Conservation (phyloP, 2,797 vertebrate species). For the Chrysolophus pictus region DNA sequence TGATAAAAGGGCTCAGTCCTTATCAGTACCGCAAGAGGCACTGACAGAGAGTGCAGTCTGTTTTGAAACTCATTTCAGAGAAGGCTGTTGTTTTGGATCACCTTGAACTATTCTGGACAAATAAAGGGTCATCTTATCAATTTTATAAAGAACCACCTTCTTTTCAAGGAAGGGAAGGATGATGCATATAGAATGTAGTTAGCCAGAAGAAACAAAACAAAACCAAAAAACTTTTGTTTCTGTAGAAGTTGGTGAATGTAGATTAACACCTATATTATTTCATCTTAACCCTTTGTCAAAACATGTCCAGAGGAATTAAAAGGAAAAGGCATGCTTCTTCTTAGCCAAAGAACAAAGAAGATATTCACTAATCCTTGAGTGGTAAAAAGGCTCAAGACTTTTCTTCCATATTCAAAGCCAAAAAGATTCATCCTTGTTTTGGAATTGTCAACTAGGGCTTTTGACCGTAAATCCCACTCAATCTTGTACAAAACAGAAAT, state of each 20-base stretch:
- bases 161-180: neutral
- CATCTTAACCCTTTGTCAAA: neutral
- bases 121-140: neutral
- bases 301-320: neutral
- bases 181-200: fast-evolving
- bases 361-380: neutral
- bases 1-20: neutral
- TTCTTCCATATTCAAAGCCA: neutral
- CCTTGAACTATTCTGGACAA: neutral
- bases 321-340: neutral
- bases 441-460: neutral
- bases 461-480: neutral
- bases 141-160: neutral
- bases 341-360: neutral
- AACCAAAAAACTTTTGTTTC: neutral
- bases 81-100: neutral
- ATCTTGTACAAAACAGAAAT: neutral
- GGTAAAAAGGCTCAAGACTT: neutral
- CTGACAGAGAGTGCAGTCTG: neutral
- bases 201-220: neutral
- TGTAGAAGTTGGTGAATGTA: neutral
- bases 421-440: neutral
- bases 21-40: neutral
- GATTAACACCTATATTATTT: neutral
- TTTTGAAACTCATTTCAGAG: neutral